A percentile compares a stretch with the other conserved stretches of the same genome.
Conservation (phyloP, 2,888 invertebrate genomes). For the Atherix ibis region DNA sequence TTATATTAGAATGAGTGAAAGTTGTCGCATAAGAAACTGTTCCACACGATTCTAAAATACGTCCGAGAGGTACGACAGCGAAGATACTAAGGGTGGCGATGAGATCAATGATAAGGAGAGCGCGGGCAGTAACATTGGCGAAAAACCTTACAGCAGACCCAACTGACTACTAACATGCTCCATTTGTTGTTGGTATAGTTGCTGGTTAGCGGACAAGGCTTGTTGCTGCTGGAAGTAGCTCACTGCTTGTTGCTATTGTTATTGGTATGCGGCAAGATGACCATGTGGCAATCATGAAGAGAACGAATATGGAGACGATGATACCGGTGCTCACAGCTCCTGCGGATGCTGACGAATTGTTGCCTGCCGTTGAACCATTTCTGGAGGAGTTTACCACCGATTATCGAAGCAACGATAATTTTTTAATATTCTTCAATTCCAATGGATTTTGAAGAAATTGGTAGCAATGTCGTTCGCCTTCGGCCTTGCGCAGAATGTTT, state of each 20-base stretch:
- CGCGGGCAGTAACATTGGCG: too few relatives aligned
- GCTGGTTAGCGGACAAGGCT: constrained; percentile 13
- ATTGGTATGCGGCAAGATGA: too few relatives aligned
- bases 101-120: too few relatives aligned
- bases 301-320: constrained; percentile 17
- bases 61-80: too few relatives aligned
- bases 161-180: background rate
- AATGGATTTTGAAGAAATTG: constrained; percentile 77
- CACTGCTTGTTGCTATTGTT: too few relatives aligned
- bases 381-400: constrained; percentile 60
- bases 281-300: too few relatives aligned
- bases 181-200: constrained; percentile 14
- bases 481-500: constrained; percentile 79
- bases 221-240: too few relatives aligned
- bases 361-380: constrained; percentile 31
- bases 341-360: background rate
- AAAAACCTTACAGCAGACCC: too few relatives aligned
- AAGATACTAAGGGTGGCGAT: too few relatives aligned
- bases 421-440: constrained; percentile 76
- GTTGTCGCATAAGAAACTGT: too few relatives aligned
- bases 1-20: too few relatives aligned
- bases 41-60: too few relatives aligned
- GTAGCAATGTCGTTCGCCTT: constrained; percentile 84
- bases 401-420: constrained; percentile 64
- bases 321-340: constrained; percentile 13